Percentiles rank a stretch among this genome's conserved stretches.
Conservation (phyloP, 2,797 vertebrate genomes). For the Enteromius treurensis region DNA sequence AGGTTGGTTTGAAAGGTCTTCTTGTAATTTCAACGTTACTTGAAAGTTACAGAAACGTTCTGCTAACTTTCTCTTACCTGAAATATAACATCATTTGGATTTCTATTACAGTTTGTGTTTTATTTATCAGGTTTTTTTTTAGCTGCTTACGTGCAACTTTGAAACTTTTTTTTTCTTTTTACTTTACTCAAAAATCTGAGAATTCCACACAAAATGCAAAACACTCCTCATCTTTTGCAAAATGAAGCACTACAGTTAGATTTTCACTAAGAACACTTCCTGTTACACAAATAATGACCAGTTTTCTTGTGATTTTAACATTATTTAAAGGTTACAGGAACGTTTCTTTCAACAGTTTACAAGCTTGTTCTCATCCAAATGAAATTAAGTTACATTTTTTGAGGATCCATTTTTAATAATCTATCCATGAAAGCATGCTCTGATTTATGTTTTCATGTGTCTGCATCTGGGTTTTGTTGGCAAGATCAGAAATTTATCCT, state of each 20-base stretch:
- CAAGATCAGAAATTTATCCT: conserved; percentile 62
- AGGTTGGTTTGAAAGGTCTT: not conserved
- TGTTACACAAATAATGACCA: not conserved
- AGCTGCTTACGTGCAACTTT: too few species aligned
- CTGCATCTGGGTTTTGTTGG: not conserved
- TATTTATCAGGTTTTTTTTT: too few species aligned
- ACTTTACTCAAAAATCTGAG: too few species aligned
- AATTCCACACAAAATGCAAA: too few species aligned
- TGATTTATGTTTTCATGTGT: not conserved
- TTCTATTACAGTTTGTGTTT: not conserved
- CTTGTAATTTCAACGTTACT: not conserved
- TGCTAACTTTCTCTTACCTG: not conserved
- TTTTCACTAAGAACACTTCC: too few species aligned
- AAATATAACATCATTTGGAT: not conserved
- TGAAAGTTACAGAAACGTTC: not conserved
- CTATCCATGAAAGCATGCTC: not conserved
- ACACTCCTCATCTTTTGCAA: not conserved
- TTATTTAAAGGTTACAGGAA: not conserved
- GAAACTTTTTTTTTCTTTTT: too few species aligned
- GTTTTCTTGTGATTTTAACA: not conserved
- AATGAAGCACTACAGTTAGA: not conserved
- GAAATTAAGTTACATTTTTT: not conserved
- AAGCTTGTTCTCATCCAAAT: not conserved
- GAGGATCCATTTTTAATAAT: not conserved
- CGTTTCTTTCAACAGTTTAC: not conserved